Percentiles rank a stretch among this genome's conserved stretches.
phyloP scores from a whole-genome alignment of 2,797 vertebrate species.

The Dromococcyx pavoninus region DNA sequence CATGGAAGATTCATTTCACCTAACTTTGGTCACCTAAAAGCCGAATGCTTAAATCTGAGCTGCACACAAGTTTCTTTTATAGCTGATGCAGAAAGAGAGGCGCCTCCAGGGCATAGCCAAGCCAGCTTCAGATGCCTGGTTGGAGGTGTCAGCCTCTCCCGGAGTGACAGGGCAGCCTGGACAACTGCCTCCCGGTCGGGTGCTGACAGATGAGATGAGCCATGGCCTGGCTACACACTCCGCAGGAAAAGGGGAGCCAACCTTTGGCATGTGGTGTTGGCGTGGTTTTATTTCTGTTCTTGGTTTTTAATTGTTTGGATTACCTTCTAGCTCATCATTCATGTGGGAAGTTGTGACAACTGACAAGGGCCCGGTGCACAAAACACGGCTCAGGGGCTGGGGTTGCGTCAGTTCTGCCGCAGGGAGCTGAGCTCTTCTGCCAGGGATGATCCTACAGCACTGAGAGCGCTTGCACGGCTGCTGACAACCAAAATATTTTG shows the following conservation, averaged over 20 bases:
- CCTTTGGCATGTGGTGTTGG: not conserved
- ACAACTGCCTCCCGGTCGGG: rapidly evolving
- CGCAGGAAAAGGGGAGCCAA: not conserved
- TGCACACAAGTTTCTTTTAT: not conserved
- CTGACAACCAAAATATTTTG: slow-evolving; percentile 4
- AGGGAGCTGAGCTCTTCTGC: not conserved
- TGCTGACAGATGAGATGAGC: not conserved
- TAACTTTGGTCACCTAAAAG: not conserved
- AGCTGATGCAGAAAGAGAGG: not conserved
- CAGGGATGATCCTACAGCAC: not conserved
- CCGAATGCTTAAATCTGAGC: not conserved
- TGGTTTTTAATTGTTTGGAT: not conserved
- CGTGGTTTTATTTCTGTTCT: not conserved
- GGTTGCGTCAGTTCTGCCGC: not conserved
- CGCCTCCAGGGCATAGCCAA: not conserved
- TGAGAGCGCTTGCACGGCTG: not conserved
- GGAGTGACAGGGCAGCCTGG: slow-evolving; percentile 36
- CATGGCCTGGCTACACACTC: not conserved
- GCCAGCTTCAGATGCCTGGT: not conserved
- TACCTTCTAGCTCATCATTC: not conserved
- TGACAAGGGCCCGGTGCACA: not conserved
- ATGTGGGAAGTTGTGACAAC: not conserved
- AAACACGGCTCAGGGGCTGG: not conserved
- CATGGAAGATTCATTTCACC: not conserved
- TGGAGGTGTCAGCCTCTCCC: slow-evolving; percentile 2